A percentile compares a stretch with the other conserved stretches of the same genome.
These are phyloP conservation scores for Phthorimaea operculella DNA, from an alignment of 1,140 invertebrate species.

Conservation along the genomic window DNA sequence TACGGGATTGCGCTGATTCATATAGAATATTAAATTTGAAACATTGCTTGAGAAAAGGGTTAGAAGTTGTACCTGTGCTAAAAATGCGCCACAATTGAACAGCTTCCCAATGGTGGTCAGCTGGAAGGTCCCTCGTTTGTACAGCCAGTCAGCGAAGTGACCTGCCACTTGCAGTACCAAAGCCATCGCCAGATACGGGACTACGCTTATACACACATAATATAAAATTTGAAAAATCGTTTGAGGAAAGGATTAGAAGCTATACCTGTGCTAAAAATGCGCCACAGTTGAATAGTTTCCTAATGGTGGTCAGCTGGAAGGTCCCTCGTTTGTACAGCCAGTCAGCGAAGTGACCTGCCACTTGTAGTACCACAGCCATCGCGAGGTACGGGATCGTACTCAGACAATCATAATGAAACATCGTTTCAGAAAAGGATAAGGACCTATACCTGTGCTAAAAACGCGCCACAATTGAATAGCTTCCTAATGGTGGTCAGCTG, in stretches of 20 bases:
- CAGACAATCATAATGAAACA: no score
- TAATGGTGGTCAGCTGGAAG: slow-evolving; percentile 78
- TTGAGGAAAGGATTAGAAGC: no score
- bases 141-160: slow-evolving; percentile 82
- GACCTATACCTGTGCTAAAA: slow-evolving; percentile 17
- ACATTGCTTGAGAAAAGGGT: background rate
- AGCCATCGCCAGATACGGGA: slow-evolving; percentile 90
- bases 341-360: slow-evolving; percentile 85
- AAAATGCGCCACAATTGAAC: slow-evolving; percentile 83
- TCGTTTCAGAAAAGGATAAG: background rate
- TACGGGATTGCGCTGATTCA: no score
- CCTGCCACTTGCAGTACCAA: slow-evolving; percentile 82
- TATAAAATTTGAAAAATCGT: no score
- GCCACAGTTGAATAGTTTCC: slow-evolving; percentile 80
- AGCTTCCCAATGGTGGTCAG: slow-evolving; percentile 80
- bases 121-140: slow-evolving; percentile 72
- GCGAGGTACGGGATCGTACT: slow-evolving; percentile 90
- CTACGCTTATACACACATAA: slow-evolving; percentile 82
- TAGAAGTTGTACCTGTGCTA: slow-evolving; percentile 62
- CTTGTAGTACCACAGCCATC: slow-evolving; percentile 83
- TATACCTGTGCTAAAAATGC: no score
- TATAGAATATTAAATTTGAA: no score
- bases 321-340: slow-evolving; percentile 72
- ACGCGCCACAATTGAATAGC: slow-evolving; percentile 73
- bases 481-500: slow-evolving; percentile 80